A percentile compares a stretch with the other conserved stretches of the same genome.
Evolutionary conservation across 2,113 vertebrate species (phyloP).

Genomic region (Saimiri boliviensis): DNA sequence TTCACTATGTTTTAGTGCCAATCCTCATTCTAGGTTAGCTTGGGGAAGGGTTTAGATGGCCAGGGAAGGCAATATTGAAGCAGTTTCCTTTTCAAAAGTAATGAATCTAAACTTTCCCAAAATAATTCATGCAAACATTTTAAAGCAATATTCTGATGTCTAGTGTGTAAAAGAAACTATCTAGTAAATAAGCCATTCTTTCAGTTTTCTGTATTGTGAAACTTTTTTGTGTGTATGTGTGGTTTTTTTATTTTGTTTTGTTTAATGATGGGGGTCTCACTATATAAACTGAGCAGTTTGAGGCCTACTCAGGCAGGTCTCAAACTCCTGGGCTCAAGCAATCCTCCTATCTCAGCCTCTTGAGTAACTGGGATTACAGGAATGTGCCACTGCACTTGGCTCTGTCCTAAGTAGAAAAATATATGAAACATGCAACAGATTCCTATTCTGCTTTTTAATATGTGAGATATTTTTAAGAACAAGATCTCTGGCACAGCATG

Average conservation of each 20-base stretch:
- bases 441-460: background rate
- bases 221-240: background rate
- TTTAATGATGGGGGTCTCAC: background rate
- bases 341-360: background rate
- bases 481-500: background rate
- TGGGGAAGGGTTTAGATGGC: background rate
- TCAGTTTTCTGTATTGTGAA: background rate
- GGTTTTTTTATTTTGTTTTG: background rate
- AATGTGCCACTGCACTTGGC: no score
- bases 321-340: background rate
- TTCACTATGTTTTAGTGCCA: background rate
- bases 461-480: background rate
- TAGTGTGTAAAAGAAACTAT: background rate
- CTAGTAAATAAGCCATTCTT: background rate
- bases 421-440: background rate
- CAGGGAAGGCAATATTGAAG: background rate
- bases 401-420: background rate
- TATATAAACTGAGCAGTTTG: no score
- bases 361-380: background rate
- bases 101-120: background rate
- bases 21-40: background rate
- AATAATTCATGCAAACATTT: background rate
- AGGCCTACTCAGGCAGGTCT: background rate
- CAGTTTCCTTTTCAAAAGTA: conserved; percentile 7
- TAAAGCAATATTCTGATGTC: background rate